These are phyloP conservation scores for Corvus cornix DNA, from an alignment of 2,113 vertebrate genomes.

Conservation along the genomic window DNA sequence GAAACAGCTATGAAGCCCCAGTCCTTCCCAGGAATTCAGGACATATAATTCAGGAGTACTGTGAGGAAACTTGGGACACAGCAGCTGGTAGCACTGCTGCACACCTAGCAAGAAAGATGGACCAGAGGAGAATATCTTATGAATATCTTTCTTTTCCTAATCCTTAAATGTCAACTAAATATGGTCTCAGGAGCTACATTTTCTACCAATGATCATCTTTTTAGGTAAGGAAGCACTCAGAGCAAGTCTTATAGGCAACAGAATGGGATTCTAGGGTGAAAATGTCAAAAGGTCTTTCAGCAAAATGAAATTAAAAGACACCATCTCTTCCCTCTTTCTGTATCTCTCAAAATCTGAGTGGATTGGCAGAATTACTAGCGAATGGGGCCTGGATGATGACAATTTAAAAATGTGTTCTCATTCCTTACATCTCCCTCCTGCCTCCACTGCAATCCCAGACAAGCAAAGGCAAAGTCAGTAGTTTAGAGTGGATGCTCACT, in stretches of 20 bases:
- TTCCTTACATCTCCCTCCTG: not conserved
- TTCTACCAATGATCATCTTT: not conserved
- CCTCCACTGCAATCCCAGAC: rapidly evolving
- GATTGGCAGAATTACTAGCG: not conserved
- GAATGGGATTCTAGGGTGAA: not conserved
- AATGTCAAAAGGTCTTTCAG: not conserved
- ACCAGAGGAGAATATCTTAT: not conserved
- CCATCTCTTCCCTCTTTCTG: not conserved
- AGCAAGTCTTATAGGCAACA: not conserved
- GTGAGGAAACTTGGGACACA: not conserved
- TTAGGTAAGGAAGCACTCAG: not conserved
- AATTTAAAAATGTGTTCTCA: not conserved
- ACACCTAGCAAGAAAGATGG: not conserved
- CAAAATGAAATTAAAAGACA: not conserved
- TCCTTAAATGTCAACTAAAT: not conserved
- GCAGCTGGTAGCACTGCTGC: not conserved
- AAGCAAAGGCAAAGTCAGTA: not conserved
- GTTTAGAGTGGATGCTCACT: not conserved
- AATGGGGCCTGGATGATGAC: not conserved
- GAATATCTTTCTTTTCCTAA: not conserved
- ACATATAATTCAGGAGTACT: not conserved
- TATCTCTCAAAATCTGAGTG: not conserved
- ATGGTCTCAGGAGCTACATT: not conserved
- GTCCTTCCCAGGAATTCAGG: not conserved
- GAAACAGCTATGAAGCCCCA: not conserved